These are phyloP conservation scores for Drosophila funebris DNA, from an alignment of 1,140 invertebrate genomes.

Conservation along the genomic window DNA sequence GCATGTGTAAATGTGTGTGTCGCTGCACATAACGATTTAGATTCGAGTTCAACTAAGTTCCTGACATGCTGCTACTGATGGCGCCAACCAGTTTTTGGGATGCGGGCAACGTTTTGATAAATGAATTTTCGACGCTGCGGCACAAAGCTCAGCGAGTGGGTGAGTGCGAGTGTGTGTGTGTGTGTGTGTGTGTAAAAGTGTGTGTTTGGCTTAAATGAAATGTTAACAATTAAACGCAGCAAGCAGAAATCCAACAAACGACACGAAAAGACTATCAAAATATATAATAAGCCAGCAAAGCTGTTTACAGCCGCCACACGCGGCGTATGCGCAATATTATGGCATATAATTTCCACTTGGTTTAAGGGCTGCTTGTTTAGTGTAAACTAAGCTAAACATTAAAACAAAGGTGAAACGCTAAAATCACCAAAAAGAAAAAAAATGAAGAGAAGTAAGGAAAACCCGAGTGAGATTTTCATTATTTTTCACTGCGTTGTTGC, in stretches of 20 bases:
- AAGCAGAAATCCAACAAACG: constrained; percentile 58
- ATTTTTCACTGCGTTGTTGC: constrained; percentile 15
- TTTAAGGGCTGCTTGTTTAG: constrained; percentile 55
- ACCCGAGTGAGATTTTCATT: constrained; percentile 54
- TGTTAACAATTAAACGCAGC: constrained; percentile 79
- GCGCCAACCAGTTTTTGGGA: constrained; percentile 70
- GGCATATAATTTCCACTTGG: constrained; percentile 51
- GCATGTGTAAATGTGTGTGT: constrained; percentile 9
- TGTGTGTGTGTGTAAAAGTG: constrained; percentile 27
- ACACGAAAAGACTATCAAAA: constrained; percentile 78
- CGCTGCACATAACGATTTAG: constrained; percentile 71
- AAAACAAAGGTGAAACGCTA: constrained; percentile 20
- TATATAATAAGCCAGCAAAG: constrained; percentile 46
- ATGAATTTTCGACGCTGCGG: constrained; percentile 62
- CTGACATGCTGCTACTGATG: constrained; percentile 68
- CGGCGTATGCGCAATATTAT: constrained; percentile 67
- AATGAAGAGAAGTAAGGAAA: too few species aligned
- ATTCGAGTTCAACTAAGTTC: constrained; percentile 64
- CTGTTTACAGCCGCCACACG: constrained; percentile 42
- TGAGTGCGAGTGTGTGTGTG: not conserved
- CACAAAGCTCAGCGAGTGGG: not conserved
- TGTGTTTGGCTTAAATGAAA: constrained; percentile 72
- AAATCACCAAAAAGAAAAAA: constrained; percentile 48
- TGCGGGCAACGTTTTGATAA: constrained; percentile 78
- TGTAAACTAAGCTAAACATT: constrained; percentile 58